Conservation (phyloP, 2,113 vertebrate genomes). For the Anhinga rufa region DNA sequence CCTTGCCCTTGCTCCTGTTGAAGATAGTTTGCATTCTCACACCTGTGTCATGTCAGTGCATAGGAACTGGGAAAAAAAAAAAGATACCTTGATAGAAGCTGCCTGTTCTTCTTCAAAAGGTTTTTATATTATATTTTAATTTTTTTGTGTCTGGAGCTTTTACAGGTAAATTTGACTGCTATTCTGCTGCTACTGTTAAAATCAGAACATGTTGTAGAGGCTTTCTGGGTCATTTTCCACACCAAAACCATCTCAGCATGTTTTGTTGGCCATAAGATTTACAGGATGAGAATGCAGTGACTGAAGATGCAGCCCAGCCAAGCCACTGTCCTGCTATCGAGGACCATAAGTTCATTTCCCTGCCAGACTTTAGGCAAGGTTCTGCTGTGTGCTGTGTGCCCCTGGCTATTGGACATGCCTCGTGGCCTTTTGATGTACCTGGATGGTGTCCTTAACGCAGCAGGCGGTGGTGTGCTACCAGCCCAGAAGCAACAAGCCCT, state of each 20-base stretch:
- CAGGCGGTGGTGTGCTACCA: background rate
- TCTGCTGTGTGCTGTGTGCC: background rate
- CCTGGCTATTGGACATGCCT: too few species aligned
- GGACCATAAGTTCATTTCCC: background rate
- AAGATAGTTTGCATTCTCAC: background rate
- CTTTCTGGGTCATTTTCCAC: background rate
- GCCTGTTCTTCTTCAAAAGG: background rate
- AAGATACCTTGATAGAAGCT: background rate
- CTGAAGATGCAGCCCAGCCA: background rate
- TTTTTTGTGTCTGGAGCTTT: background rate
- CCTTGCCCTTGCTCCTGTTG: too few species aligned
- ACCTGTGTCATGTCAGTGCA: background rate
- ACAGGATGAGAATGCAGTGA: background rate
- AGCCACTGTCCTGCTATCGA: fast-evolving
- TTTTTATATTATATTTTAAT: background rate
- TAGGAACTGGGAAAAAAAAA: background rate
- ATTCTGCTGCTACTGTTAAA: background rate
- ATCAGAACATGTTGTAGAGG: background rate
- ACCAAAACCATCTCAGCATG: background rate
- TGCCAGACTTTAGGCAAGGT: background rate
- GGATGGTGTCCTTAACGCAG: background rate
- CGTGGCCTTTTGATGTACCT: background rate
- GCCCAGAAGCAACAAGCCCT: background rate
- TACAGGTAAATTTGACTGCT: background rate
- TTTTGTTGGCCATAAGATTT: background rate